phyloP scores from a whole-genome alignment of 2,888 invertebrate genomes.

The Synergus laeviventris region DNA sequence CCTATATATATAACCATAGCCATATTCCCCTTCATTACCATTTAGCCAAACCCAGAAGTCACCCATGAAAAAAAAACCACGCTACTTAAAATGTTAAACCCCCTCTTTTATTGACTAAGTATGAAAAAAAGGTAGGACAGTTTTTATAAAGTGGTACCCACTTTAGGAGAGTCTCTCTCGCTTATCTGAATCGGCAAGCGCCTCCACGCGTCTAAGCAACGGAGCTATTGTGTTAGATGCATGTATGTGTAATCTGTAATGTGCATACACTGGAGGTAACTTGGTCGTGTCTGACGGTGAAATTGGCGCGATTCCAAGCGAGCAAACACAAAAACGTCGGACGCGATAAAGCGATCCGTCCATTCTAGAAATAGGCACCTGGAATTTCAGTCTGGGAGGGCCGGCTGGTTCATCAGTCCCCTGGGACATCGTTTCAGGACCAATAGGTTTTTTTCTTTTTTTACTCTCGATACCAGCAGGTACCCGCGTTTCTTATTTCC shows the following conservation, averaged over 20 bases:
- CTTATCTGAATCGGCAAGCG: constrained; percentile 11
- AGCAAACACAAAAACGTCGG: constrained; percentile 40
- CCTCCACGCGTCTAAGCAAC: constrained; percentile 2
- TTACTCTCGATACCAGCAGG: background rate
- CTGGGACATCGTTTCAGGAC: constrained; percentile 31
- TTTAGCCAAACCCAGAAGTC: background rate
- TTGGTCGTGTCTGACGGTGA: constrained; percentile 31
- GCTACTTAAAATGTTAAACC: background rate
- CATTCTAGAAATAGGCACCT: constrained; percentile 41
- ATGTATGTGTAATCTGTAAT: constrained; percentile 33
- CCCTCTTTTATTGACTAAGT: background rate
- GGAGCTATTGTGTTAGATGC: constrained; percentile 12
- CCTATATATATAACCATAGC: background rate
- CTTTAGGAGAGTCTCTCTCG: constrained; percentile 5
- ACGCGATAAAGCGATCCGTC: constrained; percentile 39
- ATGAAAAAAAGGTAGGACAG: background rate
- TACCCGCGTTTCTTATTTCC: background rate
- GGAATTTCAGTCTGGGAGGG: constrained; percentile 33
- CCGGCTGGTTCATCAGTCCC: constrained; percentile 24
- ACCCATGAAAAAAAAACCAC: background rate
- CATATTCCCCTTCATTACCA: background rate
- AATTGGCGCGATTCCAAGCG: constrained; percentile 38
- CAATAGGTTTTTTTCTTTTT: constrained; percentile 25
- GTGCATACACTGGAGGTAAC: constrained; percentile 7
- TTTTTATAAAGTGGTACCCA: constrained; percentile 5